Base-by-base conservation (phyloP, 2,888 invertebrate genomes). In the Actias luna region DNA sequence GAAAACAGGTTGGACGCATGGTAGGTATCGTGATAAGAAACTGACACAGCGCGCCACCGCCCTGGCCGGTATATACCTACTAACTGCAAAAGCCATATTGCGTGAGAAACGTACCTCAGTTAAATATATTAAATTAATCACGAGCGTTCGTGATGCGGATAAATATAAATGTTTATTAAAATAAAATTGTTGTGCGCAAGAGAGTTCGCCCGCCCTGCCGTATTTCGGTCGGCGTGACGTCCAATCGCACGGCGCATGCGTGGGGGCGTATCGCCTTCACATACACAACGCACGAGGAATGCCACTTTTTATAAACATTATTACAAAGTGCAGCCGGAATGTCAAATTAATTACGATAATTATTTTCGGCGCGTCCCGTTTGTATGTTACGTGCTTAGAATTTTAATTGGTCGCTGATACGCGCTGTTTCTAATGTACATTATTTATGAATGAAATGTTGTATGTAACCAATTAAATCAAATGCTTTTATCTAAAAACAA, bases 61-160 rank as follows among this genome's bases (percentile, higher is more conserved):
- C 5, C 29, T 7, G n/a, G 55, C 29, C 55, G 1, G n/a, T 29
- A 55, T 55, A 8, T 55, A 55, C 16, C 16, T 42, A 42, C 78
- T 76, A 70, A 78, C 78, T 65, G 79, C 76, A 85, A 85, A 86
- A 87, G 85, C 75, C 67, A 66, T 72, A 79, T 84, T 78, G 84
- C 88, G 85, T 87, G 87, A 85, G 84, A 82, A 76, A 79, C 81
- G 79, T 76, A 78, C 76, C 71, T 78, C 77, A 76, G 78, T 85
- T 79, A 85, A 86, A 86, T 87, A 85, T 88, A 88, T 88, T 87
- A 84, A 88, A 90, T 90, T 90, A 89, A 91, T 88, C 89, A 88
- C 79, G 77, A 75, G 69, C 70, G 79, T 82, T 85, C 87, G 83
- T 84, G 84, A 72, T 67, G 73, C 62, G 77, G 72, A 71, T 78